Evolutionary conservation across 35 echinoderm and acorn worm species (phyloP), one percentile per base, ranked within the genome.

Genomic region (Eucidaris tribuloides): DNA sequence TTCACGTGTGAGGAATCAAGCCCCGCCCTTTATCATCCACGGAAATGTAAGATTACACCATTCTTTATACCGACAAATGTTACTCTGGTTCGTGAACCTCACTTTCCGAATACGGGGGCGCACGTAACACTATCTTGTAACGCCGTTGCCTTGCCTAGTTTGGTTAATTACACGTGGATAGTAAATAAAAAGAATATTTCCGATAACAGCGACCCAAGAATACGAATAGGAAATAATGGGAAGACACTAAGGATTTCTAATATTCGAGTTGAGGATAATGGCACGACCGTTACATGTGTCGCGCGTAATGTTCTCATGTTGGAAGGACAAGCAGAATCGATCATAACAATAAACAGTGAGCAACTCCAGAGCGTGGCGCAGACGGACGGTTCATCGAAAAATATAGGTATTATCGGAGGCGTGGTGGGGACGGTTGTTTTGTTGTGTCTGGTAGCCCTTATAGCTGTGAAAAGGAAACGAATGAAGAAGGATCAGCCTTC

Each of bases 131-230:
- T 89, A 15, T 59, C 3, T 2, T 89, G 87, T 58, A 58, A 33
- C 31, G 87, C 22, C 5, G 24, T 70, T 28, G 87, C 87, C 5
- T 22, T 89, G 14, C 87, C 87, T 0, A 58, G 41, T 4, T 14
- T 54, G 5, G 87, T 89, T n/a, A 89, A 89, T 43, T 89, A 89
- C 59, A 89, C 87, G 0, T 89, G 87, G 87, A 43, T 54, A 3
- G 19, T 89, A 14, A 89, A 89, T 65, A 74, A 74, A 33, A 42
- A 22, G 30, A 74, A 74, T 36, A 22, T 74, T 22, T 35, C 68
- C 2, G 6, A 25, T 7, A 74, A 22, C 15, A 74, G 37, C 41
- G 68, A 74, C 41, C 68, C 68, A 6, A 6, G 68, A n/a, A 74
- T 74, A 27, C 24, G 25, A n/a, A 43, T 24, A 2, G 68, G 44